Base-by-base conservation (phyloP, 2,113 vertebrate species). In the Entelurus aequoreus region DNA sequence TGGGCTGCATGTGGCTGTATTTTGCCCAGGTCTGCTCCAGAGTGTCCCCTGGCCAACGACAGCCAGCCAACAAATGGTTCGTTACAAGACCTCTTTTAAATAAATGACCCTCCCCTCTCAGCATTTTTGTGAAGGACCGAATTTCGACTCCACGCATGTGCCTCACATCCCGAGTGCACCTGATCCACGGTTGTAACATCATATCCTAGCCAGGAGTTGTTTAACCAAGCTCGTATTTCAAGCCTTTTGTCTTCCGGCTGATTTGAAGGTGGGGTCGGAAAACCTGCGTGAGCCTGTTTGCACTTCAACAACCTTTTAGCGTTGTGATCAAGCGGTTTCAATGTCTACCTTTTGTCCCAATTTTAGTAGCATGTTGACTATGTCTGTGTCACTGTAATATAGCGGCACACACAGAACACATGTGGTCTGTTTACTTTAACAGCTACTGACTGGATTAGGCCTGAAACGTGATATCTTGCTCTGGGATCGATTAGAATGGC, bases 191-290 rank as follows among this genome's bases (percentile, higher is more conserved):
- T 46, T 64, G 83, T 74, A 85, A 89, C 71, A 40, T 56, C 57
- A 86, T 78, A 80, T 64, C 53, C 53, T 55, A 38, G 36, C 68
- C 46, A 46, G 72, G 69, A 75, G 63, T 82, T 65, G 2, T 60
- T 60, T 84, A 69, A 72, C 78, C 21, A 19, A 71, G 81, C 60
- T 84, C 7, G 0, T 47, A 70, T 88, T 85, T 58, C 78, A 69
- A 48, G 70, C 71, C 65, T 79, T 57, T 87, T 88, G 66, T 83
- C 55, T 59, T 63, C 62, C 58, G n/a, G 2, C 37, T 54, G 53
- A 36, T 9, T 71, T 16, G 19, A 69, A 69, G 61, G 63, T 1
- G 47, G 16, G 21, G 38, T 69, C 47, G 42, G 16, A 52, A 35
- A 48, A 19, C 48, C 10, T 28, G 48, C 38, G 54, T 21, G 51